Base-by-base conservation (phyloP, 2,888 invertebrate species). In the Temnothorax rugatulus region DNA sequence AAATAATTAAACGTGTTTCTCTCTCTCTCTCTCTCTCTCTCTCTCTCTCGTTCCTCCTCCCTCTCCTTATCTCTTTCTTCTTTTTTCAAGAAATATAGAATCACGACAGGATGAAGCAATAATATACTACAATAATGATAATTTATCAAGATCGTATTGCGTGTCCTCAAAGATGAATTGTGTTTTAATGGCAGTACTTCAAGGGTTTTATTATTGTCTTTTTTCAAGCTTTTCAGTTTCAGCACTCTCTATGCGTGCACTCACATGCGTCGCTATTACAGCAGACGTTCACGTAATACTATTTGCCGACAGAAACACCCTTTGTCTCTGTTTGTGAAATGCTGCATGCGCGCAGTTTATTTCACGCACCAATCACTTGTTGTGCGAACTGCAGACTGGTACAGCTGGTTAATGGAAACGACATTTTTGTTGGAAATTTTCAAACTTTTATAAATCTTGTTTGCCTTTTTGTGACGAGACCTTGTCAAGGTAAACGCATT, bases 351-450 rank as follows among this genome's bases (percentile, higher is more conserved):
- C 25, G 29, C 54, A 68, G 52, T 77, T 29, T 25, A 68, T 68
- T 68, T 68, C 54, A 69, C 77, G 77, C 69, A 69, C 41, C 69
- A 76, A 76, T 76, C 76, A 66, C 15, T 18, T 44, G 50, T 76
- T 76, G 76, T 52, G 21, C 8, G 21, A 50, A 38, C 64, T 25
- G 38, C 18, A 34, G 73, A 38, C 41, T 61, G 41, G 73, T 47
- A 64, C 7, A 21, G 38, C 15, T 5, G 47, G 21, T 75, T 61
- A 63, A 75, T 61, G 61, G 47, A 66, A 66, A 77, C 54, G 52
- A 68, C 41, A 57, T 57, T 77, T 69, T 77, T 54, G 44, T 15
- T 29, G 44, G 21, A 54, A 77, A 61, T 52, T 77, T 57, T 29
- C 29, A 15, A 54, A 57, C 71, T 71, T 71, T 79, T 71, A 57